A percentile compares a stretch with the other conserved stretches of the same genome.
Conservation (phyloP, 2,888 invertebrate species). For the Apantesis nais region DNA sequence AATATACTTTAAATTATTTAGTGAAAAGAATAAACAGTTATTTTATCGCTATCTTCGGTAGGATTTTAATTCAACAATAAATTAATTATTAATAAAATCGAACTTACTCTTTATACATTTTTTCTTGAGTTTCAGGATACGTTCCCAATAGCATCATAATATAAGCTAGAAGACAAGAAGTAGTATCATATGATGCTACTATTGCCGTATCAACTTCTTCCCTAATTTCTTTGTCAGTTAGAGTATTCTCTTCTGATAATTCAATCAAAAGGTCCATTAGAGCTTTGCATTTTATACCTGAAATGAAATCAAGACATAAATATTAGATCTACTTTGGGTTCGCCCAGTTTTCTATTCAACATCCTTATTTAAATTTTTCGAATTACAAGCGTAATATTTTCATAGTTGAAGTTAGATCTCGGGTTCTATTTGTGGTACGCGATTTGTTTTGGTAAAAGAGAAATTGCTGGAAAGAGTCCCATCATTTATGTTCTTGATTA, state of each 20-base stretch:
- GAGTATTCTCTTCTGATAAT: slow-evolving; percentile 59
- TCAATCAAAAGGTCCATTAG: slow-evolving; percentile 79
- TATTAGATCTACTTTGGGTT: neutral
- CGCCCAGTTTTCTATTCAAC: neutral
- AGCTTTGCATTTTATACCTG: slow-evolving; percentile 63
- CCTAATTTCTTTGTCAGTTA: slow-evolving; percentile 74
- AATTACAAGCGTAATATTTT: too few species aligned
- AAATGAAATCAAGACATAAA: slow-evolving; percentile 2
- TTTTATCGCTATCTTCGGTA: too few species aligned
- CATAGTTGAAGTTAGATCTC: neutral
- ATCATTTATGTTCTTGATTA: too few species aligned
- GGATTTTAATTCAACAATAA: too few species aligned
- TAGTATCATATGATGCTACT: slow-evolving; percentile 43
- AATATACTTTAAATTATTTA: too few species aligned
- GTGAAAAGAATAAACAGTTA: too few species aligned
- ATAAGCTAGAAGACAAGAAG: slow-evolving; percentile 38
- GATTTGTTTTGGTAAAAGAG: too few species aligned
- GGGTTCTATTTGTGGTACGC: neutral
- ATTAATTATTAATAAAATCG: too few species aligned
- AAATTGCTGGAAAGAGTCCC: too few species aligned
- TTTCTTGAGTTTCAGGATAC: slow-evolving; percentile 41
- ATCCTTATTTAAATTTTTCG: too few species aligned
- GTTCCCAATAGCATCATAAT: slow-evolving; percentile 39
- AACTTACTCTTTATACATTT: slow-evolving; percentile 43
- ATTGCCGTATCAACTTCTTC: slow-evolving; percentile 83